Conservation (phyloP, 2,113 vertebrate species). For the Prochilodus magdalenae region DNA sequence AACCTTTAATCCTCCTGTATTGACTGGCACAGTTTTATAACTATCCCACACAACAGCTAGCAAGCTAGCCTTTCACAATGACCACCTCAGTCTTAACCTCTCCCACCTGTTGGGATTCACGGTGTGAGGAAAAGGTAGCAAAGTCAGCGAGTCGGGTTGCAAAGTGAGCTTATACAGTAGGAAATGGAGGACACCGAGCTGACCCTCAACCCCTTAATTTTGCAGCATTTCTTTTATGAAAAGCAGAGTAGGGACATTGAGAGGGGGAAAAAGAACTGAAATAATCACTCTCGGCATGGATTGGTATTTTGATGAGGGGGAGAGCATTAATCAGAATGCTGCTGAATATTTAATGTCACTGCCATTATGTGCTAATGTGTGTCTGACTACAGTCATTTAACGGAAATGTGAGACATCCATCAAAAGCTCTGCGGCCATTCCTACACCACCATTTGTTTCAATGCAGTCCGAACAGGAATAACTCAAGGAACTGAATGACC, state of each 20-base stretch:
- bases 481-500: constrained; percentile 46
- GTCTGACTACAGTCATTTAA: constrained; percentile 53
- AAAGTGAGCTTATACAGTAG: neutral
- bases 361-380: constrained; percentile 56
- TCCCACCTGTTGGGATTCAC: neutral
- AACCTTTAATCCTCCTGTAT: no score
- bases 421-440: constrained; percentile 31
- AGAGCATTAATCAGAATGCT: constrained; percentile 52
- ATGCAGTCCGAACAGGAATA: constrained; percentile 45
- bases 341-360: constrained; percentile 61
- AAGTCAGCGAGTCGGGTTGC: neutral
- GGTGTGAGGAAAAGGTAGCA: no score
- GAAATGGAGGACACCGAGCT: neutral
- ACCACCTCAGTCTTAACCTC: neutral
- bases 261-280: constrained; percentile 20
- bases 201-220: neutral
- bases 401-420: constrained; percentile 57
- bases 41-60: neutral
- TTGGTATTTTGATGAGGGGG: constrained; percentile 48
- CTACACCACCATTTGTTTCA: constrained; percentile 49
- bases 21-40: neutral
- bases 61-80: neutral
- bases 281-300: constrained; percentile 45
- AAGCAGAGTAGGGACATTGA: neutral
- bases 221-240: neutral